Evolutionary conservation across 1,140 invertebrate species (phyloP).

Genomic region (Campoletis sonorensis): DNA sequence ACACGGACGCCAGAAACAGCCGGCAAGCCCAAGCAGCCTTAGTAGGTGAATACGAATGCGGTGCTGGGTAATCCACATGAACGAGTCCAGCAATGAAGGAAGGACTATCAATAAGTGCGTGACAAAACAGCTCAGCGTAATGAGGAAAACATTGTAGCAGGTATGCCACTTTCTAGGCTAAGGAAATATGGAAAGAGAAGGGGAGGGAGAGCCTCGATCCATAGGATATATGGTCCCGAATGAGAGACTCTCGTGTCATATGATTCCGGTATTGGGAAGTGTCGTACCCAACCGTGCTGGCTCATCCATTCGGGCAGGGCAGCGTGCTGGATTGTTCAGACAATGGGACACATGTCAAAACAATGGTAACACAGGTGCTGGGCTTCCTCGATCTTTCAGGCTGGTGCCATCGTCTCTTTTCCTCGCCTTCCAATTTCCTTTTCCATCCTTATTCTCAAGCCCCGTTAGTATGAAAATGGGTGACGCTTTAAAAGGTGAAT

Average conservation of each 20-base stretch:
- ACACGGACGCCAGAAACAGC: neutral
- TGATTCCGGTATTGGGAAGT: neutral
- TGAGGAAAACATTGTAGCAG: constrained; percentile 21
- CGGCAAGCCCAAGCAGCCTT: neutral
- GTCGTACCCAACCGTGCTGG: neutral
- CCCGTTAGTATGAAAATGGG: constrained; percentile 4
- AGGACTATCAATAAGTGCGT: neutral
- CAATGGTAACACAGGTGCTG: constrained; percentile 72
- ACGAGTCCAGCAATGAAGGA: neutral
- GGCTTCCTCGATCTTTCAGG: constrained; percentile 1
- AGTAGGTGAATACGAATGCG: constrained; percentile 17
- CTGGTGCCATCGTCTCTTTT: neutral
- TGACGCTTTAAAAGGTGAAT: constrained; percentile 57
- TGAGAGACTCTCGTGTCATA: neutral
- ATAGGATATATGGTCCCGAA: neutral
- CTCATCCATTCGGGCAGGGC: constrained; percentile 33
- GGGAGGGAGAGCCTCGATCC: neutral
- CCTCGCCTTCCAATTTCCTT: constrained; percentile 10
- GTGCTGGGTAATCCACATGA: neutral
- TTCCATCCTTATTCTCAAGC: constrained; percentile 37
- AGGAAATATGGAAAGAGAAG: too few relatives aligned
- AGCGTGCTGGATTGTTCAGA: constrained; percentile 53
- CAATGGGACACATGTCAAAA: constrained; percentile 75
- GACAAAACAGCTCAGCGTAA: neutral
- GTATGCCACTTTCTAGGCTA: neutral